A percentile compares a stretch with the other conserved stretches of the same genome.
Evolutionary conservation across 2,797 vertebrate genomes (phyloP).

Genomic region (Heliangelus exortis): DNA sequence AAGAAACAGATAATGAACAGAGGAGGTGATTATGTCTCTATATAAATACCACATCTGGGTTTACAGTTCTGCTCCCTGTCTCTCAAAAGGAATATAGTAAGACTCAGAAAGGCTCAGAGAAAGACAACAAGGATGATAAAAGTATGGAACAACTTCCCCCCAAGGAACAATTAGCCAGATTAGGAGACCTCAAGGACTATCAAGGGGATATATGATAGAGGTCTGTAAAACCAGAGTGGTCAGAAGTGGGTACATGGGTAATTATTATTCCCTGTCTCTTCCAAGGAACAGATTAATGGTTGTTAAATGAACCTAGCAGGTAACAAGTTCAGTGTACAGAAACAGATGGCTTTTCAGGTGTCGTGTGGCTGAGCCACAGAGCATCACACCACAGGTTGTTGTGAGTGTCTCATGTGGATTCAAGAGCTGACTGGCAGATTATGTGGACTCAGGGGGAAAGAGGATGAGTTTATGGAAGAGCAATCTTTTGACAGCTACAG

Average conservation of each 20-base stretch:
- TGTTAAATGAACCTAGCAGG: background rate
- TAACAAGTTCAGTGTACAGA: background rate
- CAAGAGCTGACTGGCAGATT: background rate
- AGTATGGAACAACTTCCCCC: background rate
- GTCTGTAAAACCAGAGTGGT: conserved; percentile 1
- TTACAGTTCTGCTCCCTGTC: background rate
- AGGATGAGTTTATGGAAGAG: background rate
- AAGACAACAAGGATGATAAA: conserved; percentile 7
- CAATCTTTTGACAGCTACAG: background rate
- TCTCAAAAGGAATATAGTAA: background rate
- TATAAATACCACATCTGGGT: background rate
- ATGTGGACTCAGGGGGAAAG: background rate
- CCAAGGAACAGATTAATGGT: background rate
- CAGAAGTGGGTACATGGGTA: background rate
- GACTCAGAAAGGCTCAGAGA: background rate
- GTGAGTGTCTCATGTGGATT: background rate
- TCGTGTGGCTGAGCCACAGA: background rate
- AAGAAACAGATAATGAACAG: background rate
- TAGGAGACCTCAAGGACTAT: background rate
- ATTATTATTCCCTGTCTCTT: conserved; percentile 21
- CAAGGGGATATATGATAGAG: background rate
- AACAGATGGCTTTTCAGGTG: background rate
- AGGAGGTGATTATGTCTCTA: background rate
- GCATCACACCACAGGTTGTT: background rate
- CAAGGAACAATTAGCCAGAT: conserved; percentile 9